Evolutionary conservation across 2,888 invertebrate species (phyloP).

Genomic region (Serripes groenlandicus): DNA sequence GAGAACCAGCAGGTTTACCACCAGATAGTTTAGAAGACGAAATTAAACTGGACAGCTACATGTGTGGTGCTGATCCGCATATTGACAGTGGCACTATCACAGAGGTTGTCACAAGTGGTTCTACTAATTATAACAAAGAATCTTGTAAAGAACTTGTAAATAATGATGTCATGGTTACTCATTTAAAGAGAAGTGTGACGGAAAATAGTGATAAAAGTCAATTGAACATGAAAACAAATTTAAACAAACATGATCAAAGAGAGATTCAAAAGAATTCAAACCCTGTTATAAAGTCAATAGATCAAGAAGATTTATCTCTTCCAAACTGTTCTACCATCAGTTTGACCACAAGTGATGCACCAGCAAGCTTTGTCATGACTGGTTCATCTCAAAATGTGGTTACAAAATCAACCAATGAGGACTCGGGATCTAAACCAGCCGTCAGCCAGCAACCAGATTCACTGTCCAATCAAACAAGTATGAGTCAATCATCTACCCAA

Average conservation of each 20-base stretch:
- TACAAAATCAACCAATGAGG: background rate
- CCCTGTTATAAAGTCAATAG: no score
- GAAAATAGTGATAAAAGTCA: background rate
- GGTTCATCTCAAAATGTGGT: background rate
- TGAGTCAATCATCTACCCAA: background rate
- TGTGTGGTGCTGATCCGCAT: background rate
- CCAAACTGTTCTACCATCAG: no score
- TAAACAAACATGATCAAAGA: no score
- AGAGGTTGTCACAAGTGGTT: background rate
- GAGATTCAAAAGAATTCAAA: no score
- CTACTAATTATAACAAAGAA: background rate
- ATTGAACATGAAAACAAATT: background rate
- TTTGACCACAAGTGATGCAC: background rate
- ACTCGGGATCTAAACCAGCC: background rate
- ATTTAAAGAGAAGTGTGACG: background rate
- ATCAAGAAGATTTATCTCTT: no score
- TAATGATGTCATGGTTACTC: background rate
- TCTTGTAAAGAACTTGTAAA: background rate
- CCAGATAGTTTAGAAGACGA: constrained; percentile 16
- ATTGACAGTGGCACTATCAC: background rate
- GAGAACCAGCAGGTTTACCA: constrained; percentile 18
- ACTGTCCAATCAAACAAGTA: background rate
- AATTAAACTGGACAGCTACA: background rate
- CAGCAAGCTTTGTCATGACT: background rate
- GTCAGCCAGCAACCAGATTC: background rate